Conservation (phyloP, 2,888 invertebrate genomes). For the Cyclophora punctaria region DNA sequence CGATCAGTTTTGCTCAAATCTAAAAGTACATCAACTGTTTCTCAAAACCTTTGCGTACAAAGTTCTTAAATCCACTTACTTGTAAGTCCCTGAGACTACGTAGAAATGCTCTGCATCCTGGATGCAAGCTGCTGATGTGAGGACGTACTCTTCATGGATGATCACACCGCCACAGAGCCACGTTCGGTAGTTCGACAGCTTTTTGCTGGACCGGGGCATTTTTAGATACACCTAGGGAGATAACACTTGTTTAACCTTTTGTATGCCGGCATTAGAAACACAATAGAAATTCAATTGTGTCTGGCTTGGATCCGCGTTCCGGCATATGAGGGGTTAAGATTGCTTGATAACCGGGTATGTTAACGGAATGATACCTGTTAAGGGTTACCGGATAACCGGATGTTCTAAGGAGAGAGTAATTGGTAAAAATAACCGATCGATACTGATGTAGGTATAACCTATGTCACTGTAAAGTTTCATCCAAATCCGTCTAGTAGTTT, state of each 20-base stretch:
- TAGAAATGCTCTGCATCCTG: conserved; percentile 59
- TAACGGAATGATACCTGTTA: no score
- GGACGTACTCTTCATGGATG: conserved; percentile 54
- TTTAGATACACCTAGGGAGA: conserved; percentile 45
- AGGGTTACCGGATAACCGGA: no score
- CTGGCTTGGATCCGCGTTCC: no score
- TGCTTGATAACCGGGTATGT: not conserved
- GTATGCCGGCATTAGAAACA: no score
- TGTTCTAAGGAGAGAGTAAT: not conserved
- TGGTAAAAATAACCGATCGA: not conserved
- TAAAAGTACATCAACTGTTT: no score
- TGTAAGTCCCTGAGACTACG: conserved; percentile 57
- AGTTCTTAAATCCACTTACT: conserved; percentile 26
- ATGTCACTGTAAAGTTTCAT: no score
- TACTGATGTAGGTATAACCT: not conserved
- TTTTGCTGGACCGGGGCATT: conserved; percentile 40
- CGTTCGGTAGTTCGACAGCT: conserved; percentile 37
- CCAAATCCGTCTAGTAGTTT: no score
- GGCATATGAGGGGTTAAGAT: no score
- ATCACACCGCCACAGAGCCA: conserved; percentile 59
- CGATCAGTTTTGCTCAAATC: no score
- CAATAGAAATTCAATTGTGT: no score
- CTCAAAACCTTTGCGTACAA: no score
- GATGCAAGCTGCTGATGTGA: conserved; percentile 60
- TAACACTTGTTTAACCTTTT: not conserved